Base-by-base conservation (phyloP, 1,140 invertebrate species). In the Brachionus angularis region DNA sequence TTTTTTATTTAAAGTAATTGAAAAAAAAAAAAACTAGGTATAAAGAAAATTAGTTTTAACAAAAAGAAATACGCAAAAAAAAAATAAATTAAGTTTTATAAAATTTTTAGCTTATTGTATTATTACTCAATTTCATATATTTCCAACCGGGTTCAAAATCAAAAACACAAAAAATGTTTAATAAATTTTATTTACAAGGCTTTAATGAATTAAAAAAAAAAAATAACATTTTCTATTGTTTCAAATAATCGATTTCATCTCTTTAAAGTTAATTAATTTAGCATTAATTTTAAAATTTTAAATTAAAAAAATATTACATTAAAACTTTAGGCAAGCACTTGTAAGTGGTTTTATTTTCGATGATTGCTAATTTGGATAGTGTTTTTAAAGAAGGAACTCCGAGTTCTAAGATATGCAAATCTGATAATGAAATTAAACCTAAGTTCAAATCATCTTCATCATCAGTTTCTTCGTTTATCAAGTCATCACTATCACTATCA, bases 331-430 rank as follows among this genome's bases (percentile, higher is more conserved):
- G 88, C 70, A 90, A 78, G 58, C 76, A 82, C 1, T 82, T 79
- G 8, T 83, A 83, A 74, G 88, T 86, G 64, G 89, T 75, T 69
- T 86, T 84, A 75, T 88, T 75, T 73, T 86, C 81, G 42, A 87
- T 77, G 10, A 89, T 86, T 69, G 82, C 79, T 46, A 88, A 77
- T 31, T 88, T 85, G 75, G 85, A 84, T 8, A 89, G 78, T 0
- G 86, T 88, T 76, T 86, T 88, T 14, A 90, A 79, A 5, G 84
- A 85, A 18, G 88, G 88, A 16, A 58, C 16, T 33, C 44, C 14
- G 39, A 72, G 53, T 23, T 72, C 44, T 10, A 72, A 52, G n/a
- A 69, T 50, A n/a, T 64, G 49, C 16, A 72, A 55, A 50, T 72
- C 62, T 14, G 42, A 42, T 16, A 72, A 55, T 16, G 50, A 53